Base-by-base conservation (phyloP, 2,113 vertebrate genomes). In the Camarhynchus parvulus region DNA sequence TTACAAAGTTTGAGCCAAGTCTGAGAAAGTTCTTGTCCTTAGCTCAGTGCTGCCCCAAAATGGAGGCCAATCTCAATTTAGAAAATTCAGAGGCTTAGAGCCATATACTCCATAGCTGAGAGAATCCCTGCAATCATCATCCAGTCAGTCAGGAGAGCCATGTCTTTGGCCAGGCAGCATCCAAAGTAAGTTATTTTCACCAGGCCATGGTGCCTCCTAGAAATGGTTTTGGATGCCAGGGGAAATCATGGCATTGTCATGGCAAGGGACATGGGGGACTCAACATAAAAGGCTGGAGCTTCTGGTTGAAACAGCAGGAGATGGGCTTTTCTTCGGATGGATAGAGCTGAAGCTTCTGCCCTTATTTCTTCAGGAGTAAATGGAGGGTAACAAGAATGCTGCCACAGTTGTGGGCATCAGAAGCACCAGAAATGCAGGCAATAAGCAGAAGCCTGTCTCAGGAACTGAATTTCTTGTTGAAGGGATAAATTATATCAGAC, bases 261-360 rank as follows among this genome's bases (percentile, higher is more conserved):
- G 64, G 42, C 0, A 0, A 15, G 22, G 19, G 15, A 49, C 31
- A 13, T 2, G 2, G 56, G 31, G 27, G 7, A 58, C 42, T n/a
- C 31, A 47, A n/a, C 28, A 23, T 17, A 52, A 80, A 83, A 50
- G 33, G 37, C 46, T 80, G n/a, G 15, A 81, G 35, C 31, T 64
- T 86, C 46, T 74, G 25, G 68, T 89, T 77, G 59, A 77, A 77
- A 53, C 31, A 69, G 53, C 8, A 53, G 77, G 73, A 68, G 33
- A 49, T 44, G 24, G 37, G 17, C 13, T 89, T 69, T 19, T 37
- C 52, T 82, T 30, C 2, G 1, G 61, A 55, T 15, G 11, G 35
- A 35, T 0, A 47, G 14, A 70, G 52, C 56, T 94, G 87, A 61
- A 90, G 28, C 10, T n/a, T 93, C 74, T 91, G 53, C 46, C 44